Conservation (phyloP, 2,888 invertebrate genomes). For the Dasypolia templi region DNA sequence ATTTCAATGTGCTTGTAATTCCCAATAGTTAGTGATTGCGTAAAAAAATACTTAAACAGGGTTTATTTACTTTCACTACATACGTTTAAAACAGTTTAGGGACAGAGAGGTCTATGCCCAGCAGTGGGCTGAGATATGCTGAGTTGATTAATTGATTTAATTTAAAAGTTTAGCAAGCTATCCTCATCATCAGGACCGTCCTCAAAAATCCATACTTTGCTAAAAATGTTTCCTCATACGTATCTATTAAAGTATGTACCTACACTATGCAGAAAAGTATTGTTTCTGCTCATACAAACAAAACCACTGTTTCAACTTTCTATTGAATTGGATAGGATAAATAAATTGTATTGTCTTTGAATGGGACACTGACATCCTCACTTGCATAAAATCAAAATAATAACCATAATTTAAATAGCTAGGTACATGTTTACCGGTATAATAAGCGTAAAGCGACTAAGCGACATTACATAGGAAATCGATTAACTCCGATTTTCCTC, state of each 20-base stretch:
- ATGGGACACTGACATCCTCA: background rate
- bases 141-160: background rate
- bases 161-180: background rate
- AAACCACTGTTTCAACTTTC: background rate
- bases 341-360: background rate
- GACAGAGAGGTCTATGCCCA: too few species aligned
- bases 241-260: background rate
- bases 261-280: background rate
- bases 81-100: too few species aligned
- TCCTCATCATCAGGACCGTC: background rate
- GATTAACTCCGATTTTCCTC: background rate
- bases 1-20: too few species aligned
- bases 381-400: background rate
- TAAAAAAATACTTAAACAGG: too few species aligned
- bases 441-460: background rate
- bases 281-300: background rate
- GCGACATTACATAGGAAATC: background rate
- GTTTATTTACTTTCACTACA: too few species aligned
- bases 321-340: background rate
- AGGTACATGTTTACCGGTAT: background rate
- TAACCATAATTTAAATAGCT: background rate
- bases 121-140: too few species aligned
- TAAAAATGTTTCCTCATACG: background rate
- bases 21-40: too few species aligned
- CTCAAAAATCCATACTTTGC: background rate